A percentile compares a stretch with the other conserved stretches of the same genome.
Conservation (phyloP, 2,797 vertebrate genomes). For the Fringilla coelebs region DNA sequence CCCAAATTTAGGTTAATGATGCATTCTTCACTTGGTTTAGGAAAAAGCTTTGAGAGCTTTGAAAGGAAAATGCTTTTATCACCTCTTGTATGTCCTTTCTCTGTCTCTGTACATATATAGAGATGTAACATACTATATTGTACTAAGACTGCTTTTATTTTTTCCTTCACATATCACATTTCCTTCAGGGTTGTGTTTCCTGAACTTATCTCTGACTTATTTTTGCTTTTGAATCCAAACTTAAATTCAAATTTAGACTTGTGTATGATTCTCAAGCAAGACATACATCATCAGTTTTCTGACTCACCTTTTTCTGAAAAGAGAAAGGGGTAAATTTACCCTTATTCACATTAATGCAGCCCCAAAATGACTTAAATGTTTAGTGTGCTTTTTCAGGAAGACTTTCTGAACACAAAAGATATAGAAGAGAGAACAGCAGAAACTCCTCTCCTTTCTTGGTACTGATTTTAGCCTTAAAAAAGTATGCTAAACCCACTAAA, state of each 20-base stretch:
- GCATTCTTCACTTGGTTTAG: not conserved
- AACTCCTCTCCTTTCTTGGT: not conserved
- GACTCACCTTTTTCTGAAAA: not conserved
- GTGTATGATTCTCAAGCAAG: not conserved
- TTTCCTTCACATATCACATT: not conserved
- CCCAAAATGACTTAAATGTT: not conserved
- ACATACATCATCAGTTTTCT: not conserved
- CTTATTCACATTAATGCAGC: not conserved
- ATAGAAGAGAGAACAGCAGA: not conserved
- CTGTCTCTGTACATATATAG: not conserved
- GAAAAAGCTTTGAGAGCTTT: not conserved
- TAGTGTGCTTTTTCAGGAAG: not conserved
- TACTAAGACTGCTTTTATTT: not conserved
- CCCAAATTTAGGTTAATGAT: not conserved
- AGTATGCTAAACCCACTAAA: not conserved
- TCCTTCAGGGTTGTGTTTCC: not conserved
- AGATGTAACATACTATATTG: not conserved
- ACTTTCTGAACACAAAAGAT: not conserved
- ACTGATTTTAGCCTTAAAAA: not conserved
- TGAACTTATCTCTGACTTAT: not conserved
- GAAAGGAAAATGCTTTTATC: not conserved
- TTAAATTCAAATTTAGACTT: not conserved
- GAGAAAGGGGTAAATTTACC: not conserved
- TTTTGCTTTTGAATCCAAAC: not conserved
- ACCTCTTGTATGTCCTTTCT: not conserved